A percentile compares a stretch with the other conserved stretches of the same genome.
Evolutionary conservation across 1,140 invertebrate genomes (phyloP).

Genomic region (Drosophila sechellia): DNA sequence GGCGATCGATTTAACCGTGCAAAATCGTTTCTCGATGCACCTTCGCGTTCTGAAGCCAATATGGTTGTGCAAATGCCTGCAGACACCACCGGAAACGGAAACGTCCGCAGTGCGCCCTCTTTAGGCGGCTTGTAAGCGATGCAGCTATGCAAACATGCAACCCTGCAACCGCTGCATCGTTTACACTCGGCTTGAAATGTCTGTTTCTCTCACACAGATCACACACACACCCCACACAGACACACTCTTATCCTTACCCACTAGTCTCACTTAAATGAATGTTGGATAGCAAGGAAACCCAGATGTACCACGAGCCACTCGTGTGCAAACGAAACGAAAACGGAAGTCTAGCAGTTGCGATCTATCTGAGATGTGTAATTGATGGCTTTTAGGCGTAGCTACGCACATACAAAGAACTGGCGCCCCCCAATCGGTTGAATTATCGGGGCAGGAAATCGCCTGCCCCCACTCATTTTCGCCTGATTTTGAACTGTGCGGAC

Average conservation of each 20-base stretch:
- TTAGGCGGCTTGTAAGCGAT: constrained; percentile 9
- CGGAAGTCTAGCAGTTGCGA: constrained; percentile 10
- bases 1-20: constrained; percentile 31
- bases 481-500: constrained; percentile 8
- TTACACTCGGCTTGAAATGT: constrained; percentile 47
- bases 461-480: not conserved
- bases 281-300: constrained; percentile 35
- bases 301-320: constrained; percentile 1
- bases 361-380: constrained; percentile 41
- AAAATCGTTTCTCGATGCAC: constrained; percentile 63
- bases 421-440: constrained; percentile 22
- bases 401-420: constrained; percentile 17
- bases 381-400: constrained; percentile 28
- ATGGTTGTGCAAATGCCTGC: constrained; percentile 78
- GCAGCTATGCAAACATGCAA: not conserved
- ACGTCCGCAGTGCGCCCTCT: constrained; percentile 63
- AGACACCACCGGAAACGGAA: constrained; percentile 27
- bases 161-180: not conserved
- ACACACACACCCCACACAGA: constrained; percentile 29
- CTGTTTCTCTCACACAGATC: constrained; percentile 50
- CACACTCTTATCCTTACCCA: constrained; percentile 14
- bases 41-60: constrained; percentile 74
- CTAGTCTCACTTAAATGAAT: constrained; percentile 36
- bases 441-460: constrained; percentile 7
- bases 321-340: constrained; percentile 12